phyloP scores from a whole-genome alignment of 1,140 invertebrate species.

The Nymphalis io region DNA sequence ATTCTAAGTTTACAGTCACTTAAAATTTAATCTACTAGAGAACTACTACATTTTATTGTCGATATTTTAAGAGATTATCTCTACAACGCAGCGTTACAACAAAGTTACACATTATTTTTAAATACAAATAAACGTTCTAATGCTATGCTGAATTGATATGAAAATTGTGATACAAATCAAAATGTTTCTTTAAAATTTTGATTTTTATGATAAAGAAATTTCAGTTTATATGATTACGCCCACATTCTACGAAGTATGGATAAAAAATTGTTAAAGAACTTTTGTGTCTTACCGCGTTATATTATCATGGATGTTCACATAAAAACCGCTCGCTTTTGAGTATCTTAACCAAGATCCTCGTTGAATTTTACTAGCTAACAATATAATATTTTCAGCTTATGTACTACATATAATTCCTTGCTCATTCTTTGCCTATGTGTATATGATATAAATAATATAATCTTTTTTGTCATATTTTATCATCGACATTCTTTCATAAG shows the following conservation, averaged over 20 bases:
- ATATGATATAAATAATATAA: too few relatives aligned
- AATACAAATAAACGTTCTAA: conserved; percentile 2
- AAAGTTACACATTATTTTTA: not conserved
- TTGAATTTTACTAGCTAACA: not conserved
- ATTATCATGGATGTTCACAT: not conserved
- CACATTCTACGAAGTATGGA: conserved; percentile 24
- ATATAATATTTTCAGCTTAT: not conserved
- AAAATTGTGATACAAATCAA: not conserved
- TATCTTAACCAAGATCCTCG: not conserved
- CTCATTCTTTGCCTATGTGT: not conserved
- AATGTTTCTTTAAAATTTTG: conserved; percentile 35
- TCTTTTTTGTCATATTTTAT: not conserved
- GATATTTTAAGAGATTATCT: conserved; percentile 41
- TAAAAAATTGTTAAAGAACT: not conserved
- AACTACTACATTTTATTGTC: conserved; percentile 37
- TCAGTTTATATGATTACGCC: conserved; percentile 39
- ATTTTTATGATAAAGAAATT: conserved; percentile 45
- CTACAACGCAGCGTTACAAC: conserved; percentile 14
- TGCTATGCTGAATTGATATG: not conserved
- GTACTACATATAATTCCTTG: not conserved
- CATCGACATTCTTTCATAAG: too few relatives aligned
- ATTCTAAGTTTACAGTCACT: conserved; percentile 28
- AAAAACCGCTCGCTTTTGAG: not conserved
- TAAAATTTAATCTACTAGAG: conserved; percentile 32
- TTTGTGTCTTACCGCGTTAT: not conserved